A percentile compares a stretch with the other conserved stretches of the same genome.
Conservation (phyloP, 2,888 invertebrate species). For the Cephus nigrinus region DNA sequence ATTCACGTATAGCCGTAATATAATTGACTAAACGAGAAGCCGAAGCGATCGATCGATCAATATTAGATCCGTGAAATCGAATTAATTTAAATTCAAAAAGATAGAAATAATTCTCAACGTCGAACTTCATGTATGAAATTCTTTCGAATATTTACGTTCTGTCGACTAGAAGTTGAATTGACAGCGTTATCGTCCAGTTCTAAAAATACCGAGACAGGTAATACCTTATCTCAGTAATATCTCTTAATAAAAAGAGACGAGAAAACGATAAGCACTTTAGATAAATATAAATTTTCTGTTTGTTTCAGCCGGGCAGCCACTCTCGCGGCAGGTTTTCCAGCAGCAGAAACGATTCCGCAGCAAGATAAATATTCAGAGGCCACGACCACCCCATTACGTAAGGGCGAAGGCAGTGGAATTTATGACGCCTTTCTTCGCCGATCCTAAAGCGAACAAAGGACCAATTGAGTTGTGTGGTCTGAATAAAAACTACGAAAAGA, state of each 20-base stretch:
- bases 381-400: slow-evolving; percentile 77
- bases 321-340: slow-evolving; percentile 48
- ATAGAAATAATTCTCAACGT: background rate
- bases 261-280: background rate
- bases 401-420: slow-evolving; percentile 75
- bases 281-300: slow-evolving; percentile 9
- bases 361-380: slow-evolving; percentile 83
- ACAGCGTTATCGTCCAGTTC: background rate
- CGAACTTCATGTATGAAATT: background rate
- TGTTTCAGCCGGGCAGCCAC: slow-evolving; percentile 51
- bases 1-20: background rate
- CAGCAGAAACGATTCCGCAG: slow-evolving; percentile 76
- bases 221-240: background rate
- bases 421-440: slow-evolving; percentile 73
- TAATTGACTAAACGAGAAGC: background rate
- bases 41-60: background rate
- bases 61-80: slow-evolving; percentile 4
- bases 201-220: background rate
- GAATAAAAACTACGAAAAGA: slow-evolving; percentile 54
- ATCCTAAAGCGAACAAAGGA: slow-evolving; percentile 56
- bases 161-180: background rate
- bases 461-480: slow-evolving; percentile 69
- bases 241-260: background rate
- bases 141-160: background rate
- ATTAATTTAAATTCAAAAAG: slow-evolving; percentile 6